phyloP scores from a whole-genome alignment of 2,888 invertebrate genomes.

The Agrochola lychnidis region DNA sequence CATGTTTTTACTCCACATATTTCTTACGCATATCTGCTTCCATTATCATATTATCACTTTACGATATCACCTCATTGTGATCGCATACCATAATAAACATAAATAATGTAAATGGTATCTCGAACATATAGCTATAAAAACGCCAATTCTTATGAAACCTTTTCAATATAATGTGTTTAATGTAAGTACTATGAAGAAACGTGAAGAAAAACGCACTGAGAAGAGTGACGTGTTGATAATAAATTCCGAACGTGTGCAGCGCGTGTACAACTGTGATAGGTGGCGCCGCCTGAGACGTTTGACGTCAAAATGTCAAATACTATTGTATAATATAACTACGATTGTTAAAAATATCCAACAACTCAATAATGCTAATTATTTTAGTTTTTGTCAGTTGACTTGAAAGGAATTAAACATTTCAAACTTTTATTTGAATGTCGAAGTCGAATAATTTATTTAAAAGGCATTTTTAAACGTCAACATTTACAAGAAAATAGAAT shows the following conservation, averaged over 20 bases:
- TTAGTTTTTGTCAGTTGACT: not conserved
- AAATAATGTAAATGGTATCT: constrained; percentile 25
- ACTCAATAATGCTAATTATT: not conserved
- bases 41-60: constrained; percentile 35
- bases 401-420: not conserved
- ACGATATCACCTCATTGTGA: constrained; percentile 32
- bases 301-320: constrained; percentile 16
- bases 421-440: not conserved
- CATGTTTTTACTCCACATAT: constrained; percentile 5
- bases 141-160: constrained; percentile 37
- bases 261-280: constrained; percentile 20
- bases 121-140: constrained; percentile 22
- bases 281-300: constrained; percentile 34
- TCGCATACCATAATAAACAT: constrained; percentile 22
- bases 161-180: constrained; percentile 43
- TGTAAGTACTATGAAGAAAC: constrained; percentile 14
- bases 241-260: constrained; percentile 26
- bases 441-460: not conserved
- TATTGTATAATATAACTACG: not conserved
- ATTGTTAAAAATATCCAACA: not conserved
- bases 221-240: constrained; percentile 28
- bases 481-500: not conserved
- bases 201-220: constrained; percentile 31
- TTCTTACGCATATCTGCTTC: constrained; percentile 15
- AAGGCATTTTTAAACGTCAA: not conserved